A percentile compares a stretch with the other conserved stretches of the same genome.
Conservation (phyloP, 2,888 invertebrate genomes). For the Caenorhabditis sp. region DNA sequence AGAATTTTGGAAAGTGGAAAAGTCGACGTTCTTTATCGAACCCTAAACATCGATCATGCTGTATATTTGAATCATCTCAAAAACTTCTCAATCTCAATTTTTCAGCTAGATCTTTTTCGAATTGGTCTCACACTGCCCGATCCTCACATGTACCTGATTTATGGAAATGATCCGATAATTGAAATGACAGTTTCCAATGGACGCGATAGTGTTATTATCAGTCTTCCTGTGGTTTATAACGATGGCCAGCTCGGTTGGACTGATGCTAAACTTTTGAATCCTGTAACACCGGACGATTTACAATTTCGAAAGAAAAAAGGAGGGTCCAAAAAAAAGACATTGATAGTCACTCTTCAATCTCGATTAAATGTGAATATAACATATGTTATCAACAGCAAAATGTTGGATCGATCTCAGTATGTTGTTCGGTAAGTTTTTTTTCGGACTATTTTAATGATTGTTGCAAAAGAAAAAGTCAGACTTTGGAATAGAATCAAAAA, state of each 20-base stretch:
- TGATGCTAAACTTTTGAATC: slow-evolving; percentile 23
- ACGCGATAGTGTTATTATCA: slow-evolving; percentile 16
- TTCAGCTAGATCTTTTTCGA: slow-evolving; percentile 8
- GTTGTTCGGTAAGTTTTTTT: neutral
- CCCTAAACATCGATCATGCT: slow-evolving; percentile 8
- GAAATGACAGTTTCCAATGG: slow-evolving; percentile 26
- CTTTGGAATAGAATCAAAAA: too few relatives aligned
- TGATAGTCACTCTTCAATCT: slow-evolving; percentile 27
- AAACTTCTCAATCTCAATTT: neutral
- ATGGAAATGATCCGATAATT: slow-evolving; percentile 7
- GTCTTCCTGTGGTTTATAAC: slow-evolving; percentile 15
- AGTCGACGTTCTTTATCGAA: neutral
- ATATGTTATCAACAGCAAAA: slow-evolving; percentile 9
- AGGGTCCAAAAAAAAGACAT: slow-evolving; percentile 2
- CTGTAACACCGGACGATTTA: slow-evolving; percentile 10
- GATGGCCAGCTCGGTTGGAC: slow-evolving; percentile 3
- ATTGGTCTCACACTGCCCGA: slow-evolving; percentile 5
- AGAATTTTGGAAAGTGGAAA: too few relatives aligned
- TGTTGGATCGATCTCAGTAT: slow-evolving; percentile 20
- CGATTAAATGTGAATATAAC: slow-evolving; percentile 9
- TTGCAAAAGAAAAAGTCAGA: too few relatives aligned
- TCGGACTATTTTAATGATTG: too few relatives aligned
- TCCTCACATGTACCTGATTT: neutral
- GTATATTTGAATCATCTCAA: neutral
- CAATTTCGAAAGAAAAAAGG: neutral